phyloP scores from a whole-genome alignment of 2,797 vertebrate species.

The Pachyuromys duprasi region DNA sequence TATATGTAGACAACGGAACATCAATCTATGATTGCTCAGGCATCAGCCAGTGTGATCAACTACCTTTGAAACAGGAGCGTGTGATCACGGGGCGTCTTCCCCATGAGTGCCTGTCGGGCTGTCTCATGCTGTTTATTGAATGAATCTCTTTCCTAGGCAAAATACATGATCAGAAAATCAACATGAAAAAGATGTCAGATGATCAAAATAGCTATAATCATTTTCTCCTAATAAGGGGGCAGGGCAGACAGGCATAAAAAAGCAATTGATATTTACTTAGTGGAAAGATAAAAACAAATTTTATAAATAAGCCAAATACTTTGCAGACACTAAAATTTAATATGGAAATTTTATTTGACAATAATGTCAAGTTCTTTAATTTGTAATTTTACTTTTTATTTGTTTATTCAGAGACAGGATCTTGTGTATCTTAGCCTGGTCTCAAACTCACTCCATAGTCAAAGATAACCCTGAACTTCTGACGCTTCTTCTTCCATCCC shows the following conservation, averaged over 20 bases:
- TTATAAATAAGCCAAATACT: constrained; percentile 34
- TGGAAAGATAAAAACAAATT: not conserved
- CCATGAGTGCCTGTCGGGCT: constrained; percentile 89
- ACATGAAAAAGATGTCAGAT: constrained; percentile 26
- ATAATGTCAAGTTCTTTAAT: not conserved
- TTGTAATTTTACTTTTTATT: not conserved
- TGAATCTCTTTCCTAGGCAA: constrained; percentile 91
- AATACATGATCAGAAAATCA: not conserved
- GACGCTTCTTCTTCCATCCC: not conserved
- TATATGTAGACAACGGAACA: not conserved
- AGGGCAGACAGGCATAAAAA: not conserved
- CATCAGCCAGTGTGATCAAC: not conserved
- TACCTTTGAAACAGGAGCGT: constrained; percentile 92
- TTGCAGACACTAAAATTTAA: not conserved
- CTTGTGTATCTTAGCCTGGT: not conserved
- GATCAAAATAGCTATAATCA: not conserved
- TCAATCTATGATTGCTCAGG: not conserved
- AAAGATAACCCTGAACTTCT: not conserved
- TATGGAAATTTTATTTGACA: not conserved
- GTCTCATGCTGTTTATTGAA: constrained; percentile 87
- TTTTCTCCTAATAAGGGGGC: not conserved
- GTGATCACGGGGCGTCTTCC: constrained; percentile 87
- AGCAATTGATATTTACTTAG: not conserved
- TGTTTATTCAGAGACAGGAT: not conserved
- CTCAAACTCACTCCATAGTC: not conserved